Percentiles rank a stretch among this genome's conserved stretches.
phyloP scores from a whole-genome alignment of 2,113 vertebrate species.

The Mixornis gularis region DNA sequence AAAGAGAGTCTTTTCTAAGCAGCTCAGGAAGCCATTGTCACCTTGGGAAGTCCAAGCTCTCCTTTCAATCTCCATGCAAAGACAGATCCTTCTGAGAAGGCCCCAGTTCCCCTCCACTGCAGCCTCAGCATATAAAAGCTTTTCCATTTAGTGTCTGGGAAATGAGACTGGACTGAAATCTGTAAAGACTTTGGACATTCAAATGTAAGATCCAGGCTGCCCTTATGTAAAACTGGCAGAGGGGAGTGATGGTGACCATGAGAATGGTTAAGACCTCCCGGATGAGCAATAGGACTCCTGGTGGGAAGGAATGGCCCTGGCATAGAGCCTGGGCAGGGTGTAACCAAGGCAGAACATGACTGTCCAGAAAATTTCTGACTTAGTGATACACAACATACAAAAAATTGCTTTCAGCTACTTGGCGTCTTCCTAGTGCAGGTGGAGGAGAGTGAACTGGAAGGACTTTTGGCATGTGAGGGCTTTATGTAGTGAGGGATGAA shows the following conservation, averaged over 20 bases:
- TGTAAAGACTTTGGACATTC: not conserved
- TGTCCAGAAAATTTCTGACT: not conserved
- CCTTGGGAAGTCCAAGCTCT: not conserved
- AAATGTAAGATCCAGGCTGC: not conserved
- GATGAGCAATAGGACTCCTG: not conserved
- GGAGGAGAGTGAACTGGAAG: not conserved
- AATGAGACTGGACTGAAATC: not conserved
- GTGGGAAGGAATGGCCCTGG: not conserved
- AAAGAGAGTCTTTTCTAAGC: not conserved
- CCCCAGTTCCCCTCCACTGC: not conserved
- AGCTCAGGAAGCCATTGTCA: not conserved
- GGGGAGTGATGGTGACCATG: not conserved
- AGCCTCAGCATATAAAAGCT: not conserved
- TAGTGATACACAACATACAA: not conserved
- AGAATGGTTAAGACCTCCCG: not conserved
- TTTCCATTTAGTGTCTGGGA: not conserved
- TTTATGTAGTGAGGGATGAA: not conserved
- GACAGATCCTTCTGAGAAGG: not conserved
- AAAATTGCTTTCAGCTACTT: not conserved
- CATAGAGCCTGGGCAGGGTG: not conserved
- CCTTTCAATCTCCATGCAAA: not conserved
- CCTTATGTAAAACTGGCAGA: not conserved
- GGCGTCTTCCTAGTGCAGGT: not conserved
- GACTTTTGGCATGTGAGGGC: not conserved
- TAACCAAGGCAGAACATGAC: not conserved